Base-by-base conservation (phyloP, 2,888 invertebrate genomes). In the Orthosia gothica region DNA sequence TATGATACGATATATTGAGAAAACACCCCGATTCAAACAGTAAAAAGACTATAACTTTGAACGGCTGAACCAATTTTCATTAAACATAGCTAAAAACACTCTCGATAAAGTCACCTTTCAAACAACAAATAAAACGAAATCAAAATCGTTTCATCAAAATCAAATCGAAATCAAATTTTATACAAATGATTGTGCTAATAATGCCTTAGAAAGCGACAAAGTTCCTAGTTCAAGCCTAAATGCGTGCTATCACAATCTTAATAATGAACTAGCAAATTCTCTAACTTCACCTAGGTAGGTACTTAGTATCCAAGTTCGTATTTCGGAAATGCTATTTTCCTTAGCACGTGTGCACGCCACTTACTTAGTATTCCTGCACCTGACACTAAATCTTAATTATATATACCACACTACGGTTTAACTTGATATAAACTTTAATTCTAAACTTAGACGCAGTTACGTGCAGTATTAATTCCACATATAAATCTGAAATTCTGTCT, bases 371-470 rank as follows among this genome's bases (percentile, higher is more conserved):
- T 79, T 79, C 74, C 66, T 82, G 65, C 80, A 82, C 74, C 80
- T 79, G 81, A 79, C 83, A 58, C 57, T 74, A 71, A 71, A 83
- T 62, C 70, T 69, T 68, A 74, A 65, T 74, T 71, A 83, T 79
- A 74, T 83, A 83, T 70, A 69, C 59, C 61, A 62, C 70, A 59
- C 69, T 59, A 23, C 67, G 55, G 70, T 65, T 66, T 61, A 83
- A 74, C 65, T 79, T 71, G 45, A 74, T 71, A 69, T 61, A 65
- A 83, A 82, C 70, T 82, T 82, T 75, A 72, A 82, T 82, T 83
- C 75, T 72, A 82, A 79, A 79, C 55, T 72, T 72, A 12, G 23
- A 50, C 62, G 40, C 49, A 20, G 40, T 68, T 63, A 77, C 63
- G 18, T 76, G 66, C 69, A 55, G 47, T 66, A 47, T 32, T 72